Conservation (phyloP, 1,140 invertebrate genomes). For the Bemisia tabaci region DNA sequence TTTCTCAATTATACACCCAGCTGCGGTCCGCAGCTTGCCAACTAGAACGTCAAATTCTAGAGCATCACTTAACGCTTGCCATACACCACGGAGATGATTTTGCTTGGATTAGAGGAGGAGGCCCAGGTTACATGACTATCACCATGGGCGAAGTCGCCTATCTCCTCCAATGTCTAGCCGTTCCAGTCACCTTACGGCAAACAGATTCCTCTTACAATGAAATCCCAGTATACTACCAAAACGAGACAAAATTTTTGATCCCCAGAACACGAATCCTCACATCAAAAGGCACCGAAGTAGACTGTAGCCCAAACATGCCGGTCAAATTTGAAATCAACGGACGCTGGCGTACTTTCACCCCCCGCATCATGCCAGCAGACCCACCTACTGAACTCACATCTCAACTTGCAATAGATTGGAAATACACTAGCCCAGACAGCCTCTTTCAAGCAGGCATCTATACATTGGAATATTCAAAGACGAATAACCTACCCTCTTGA, state of each 20-base stretch:
- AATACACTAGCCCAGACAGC: not conserved
- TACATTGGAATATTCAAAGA: not conserved
- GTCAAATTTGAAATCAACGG: not conserved
- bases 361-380: not conserved
- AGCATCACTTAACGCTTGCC: constrained; percentile 3
- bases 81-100: not conserved
- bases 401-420: not conserved
- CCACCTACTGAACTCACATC: not conserved
- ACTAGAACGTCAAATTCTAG: constrained; percentile 2
- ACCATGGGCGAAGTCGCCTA: not conserved
- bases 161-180: not conserved
- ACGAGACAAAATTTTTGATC: not conserved
- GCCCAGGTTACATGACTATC: not conserved
- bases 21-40: not conserved
- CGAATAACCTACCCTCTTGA: constrained; percentile 5
- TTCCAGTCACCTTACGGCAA: not conserved
- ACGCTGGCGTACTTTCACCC: not conserved
- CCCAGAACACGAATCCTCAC: not conserved
- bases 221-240: not conserved
- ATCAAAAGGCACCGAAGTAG: not conserved
- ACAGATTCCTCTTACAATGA: not conserved
- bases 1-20: not conserved
- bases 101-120: not conserved
- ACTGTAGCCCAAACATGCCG: not conserved
- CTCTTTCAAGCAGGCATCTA: constrained; percentile 2